These are phyloP conservation scores for Pterocles burchelli DNA, from an alignment of 2,113 vertebrate species.

Conservation along the genomic window DNA sequence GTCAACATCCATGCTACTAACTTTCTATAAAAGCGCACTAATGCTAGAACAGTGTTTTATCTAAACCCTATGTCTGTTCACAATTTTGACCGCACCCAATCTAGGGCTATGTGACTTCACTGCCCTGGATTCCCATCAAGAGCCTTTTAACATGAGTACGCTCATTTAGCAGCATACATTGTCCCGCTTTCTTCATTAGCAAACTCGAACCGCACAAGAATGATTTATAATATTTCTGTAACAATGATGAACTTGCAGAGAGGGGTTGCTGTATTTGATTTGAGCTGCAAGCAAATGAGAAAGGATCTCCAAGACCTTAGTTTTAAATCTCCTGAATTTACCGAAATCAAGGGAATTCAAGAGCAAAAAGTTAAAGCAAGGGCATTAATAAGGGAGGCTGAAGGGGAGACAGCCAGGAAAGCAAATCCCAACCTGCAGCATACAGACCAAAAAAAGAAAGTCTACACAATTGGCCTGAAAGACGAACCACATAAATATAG, in stretches of 20 bases:
- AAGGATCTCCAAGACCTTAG: background rate
- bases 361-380: background rate
- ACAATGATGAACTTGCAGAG: background rate
- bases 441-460: background rate
- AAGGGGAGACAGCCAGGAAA: background rate
- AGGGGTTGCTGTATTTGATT: background rate
- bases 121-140: slow-evolving; percentile 21
- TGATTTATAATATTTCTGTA: background rate
- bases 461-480: background rate
- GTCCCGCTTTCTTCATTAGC: slow-evolving; percentile 48
- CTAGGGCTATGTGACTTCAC: slow-evolving; percentile 13
- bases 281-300: background rate
- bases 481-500: background rate
- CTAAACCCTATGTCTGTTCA: slow-evolving; percentile 49
- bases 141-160: background rate
- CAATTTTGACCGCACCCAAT: slow-evolving; percentile 48
- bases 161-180: slow-evolving; percentile 17
- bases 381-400: background rate
- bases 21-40: slow-evolving; percentile 15
- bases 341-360: background rate
- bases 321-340: background rate
- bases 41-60: slow-evolving; percentile 20
- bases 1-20: slow-evolving; percentile 52
- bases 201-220: background rate
- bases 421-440: background rate